Base-by-base conservation (phyloP, 2,888 invertebrate genomes). In the Lasius fuliginosus region DNA sequence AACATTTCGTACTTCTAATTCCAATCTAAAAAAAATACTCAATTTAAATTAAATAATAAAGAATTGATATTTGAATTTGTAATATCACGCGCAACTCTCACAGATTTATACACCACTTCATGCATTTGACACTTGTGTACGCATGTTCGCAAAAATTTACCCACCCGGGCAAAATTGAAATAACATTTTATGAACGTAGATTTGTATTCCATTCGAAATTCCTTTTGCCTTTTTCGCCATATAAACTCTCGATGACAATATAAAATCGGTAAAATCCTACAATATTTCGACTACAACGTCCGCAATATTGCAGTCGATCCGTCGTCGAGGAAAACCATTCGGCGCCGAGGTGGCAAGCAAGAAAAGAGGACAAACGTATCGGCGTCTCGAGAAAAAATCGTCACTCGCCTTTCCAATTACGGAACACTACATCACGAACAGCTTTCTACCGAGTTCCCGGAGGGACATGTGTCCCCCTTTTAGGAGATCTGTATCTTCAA, bases 371-470 rank as follows among this genome's bases (percentile, higher is more conserved):
- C 75, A 60, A 75, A 86, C 76, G 81, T 84, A 84, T 86, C 76
- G 81, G 71, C n/a, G 62, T 18, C 40, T 30, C 60, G 56, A 36
- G 69, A 82, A 86, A 86, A 86, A 86, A 88, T 87, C 64, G 53
- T 76, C 82, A 88, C 83, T 84, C 77, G 77, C 40, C 76, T 87
- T 85, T 85, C 82, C 87, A 84, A 88, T 85, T 87, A 83, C 83
- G n/a, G 58, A 30, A 68, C 15, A 42, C 68, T 73, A 58, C 58
- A 73, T 85, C 75, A 67, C 71, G 36, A 77, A 33, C 69, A 58
- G 69, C 73, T 88, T 82, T 75, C 82, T 36, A 62, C 62, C 5
- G 23, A 56, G 33, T n/a, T 75, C 69, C 79, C 65, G 30, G 33
- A 68, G 65, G 49, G 73, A 81, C 79, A 65, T 49, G 68, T 58